These are phyloP conservation scores for Platyrinchus mystaceus DNA, from an alignment of 2,797 vertebrate species.

Conservation along the genomic window DNA sequence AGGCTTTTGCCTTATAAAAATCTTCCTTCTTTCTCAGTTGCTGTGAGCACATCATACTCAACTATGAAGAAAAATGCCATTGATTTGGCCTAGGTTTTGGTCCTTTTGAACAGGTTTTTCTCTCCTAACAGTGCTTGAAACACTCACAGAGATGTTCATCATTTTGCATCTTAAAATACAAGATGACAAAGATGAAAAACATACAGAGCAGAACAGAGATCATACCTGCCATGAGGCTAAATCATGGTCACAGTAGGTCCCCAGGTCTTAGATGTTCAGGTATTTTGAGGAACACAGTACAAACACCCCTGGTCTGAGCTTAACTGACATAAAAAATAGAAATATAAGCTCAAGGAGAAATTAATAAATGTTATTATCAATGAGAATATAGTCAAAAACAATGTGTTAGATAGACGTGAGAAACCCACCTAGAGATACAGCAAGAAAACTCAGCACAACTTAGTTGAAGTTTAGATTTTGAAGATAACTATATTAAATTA, in stretches of 20 bases:
- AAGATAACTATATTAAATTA: neutral
- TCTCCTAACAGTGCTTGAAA: neutral
- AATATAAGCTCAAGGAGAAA: neutral
- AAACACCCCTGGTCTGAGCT: neutral
- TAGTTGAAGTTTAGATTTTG: neutral
- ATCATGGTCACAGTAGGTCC: fast-evolving
- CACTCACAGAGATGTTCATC: neutral
- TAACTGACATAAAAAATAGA: neutral
- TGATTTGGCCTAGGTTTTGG: fast-evolving
- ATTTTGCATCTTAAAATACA: neutral
- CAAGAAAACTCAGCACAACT: neutral
- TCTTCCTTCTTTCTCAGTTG: neutral
- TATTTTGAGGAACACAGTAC: fast-evolving
- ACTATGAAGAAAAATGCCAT: neutral
- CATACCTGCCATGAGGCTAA: neutral
- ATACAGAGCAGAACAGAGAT: neutral
- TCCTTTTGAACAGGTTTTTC: neutral
- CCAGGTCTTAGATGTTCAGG: neutral
- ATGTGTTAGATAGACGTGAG: fast-evolving
- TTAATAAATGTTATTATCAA: neutral
- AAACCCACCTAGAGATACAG: fast-evolving
- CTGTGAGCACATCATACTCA: fast-evolving
- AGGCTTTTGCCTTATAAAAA: neutral
- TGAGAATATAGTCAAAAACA: neutral
- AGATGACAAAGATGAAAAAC: neutral